Conservation (phyloP, 2,113 vertebrate genomes). For the Potamarius usumacintae region DNA sequence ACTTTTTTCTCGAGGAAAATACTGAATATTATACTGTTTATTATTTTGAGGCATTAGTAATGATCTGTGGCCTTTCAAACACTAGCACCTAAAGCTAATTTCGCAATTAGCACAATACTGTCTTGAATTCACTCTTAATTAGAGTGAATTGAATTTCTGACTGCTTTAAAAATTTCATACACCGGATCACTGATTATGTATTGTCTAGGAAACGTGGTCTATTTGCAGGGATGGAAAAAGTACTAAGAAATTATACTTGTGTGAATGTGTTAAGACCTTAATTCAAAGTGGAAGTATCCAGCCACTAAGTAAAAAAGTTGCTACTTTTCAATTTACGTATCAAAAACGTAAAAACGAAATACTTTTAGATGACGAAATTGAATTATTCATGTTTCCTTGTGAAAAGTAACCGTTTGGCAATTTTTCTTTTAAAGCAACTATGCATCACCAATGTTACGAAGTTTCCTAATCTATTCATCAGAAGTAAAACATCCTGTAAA, state of each 20-base stretch:
- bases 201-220: neutral
- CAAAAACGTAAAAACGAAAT: neutral
- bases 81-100: neutral
- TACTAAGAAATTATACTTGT: neutral
- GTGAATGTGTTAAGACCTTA: neutral
- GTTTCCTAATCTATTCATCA: too few species aligned
- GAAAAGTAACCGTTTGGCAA: too few species aligned
- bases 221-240: neutral
- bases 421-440: too few species aligned
- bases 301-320: neutral
- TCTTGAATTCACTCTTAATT: neutral
- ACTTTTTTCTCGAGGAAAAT: neutral
- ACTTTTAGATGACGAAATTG: neutral
- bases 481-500: too few species aligned
- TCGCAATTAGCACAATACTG: neutral
- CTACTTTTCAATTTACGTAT: neutral
- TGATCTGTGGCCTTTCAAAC: neutral
- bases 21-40: neutral
- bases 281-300: neutral
- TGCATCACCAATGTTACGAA: too few species aligned
- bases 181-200: too few species aligned
- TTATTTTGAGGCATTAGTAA: neutral
- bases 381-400: neutral
- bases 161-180: neutral
- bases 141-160: neutral